Base-by-base conservation (phyloP, 2,797 vertebrate genomes). In the Leptoclinus maculatus region DNA sequence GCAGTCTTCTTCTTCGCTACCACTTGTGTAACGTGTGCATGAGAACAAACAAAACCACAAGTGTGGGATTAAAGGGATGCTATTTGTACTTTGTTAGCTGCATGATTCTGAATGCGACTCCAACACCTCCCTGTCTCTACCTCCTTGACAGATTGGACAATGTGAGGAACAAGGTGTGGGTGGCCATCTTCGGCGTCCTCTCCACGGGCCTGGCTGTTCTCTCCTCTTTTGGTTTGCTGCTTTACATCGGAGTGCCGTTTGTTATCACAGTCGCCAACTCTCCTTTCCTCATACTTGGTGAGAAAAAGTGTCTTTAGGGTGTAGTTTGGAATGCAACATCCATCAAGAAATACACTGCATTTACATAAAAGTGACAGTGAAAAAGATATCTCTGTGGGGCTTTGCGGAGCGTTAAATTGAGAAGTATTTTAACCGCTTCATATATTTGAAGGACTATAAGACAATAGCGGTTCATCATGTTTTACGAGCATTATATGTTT, bases 271-370 rank as follows among this genome's bases (percentile, higher is more conserved):
- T 95, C 41, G 86, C 93, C 60, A 96, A 95, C 7, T 92, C 95
- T 34, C 95, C 95, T 0, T 97, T 97, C 91, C 93, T 97, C 64
- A 96, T 97, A 87, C 94, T 97, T 5, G 96, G 95, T 97, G 89
- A 43, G 96, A 64, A n/a, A 65, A 72, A 39, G 14, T 17, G 2
- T 1, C 19, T 2, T 21, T 32, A 60, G 3, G 19, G 12, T 54
- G 6, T 21, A 19, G 54, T 49, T 66, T 21, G 19, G 8, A 56
- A 1, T 12, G 25, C 25, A 57, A 68, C 13, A 63, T 41, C 49
- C 32, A 27, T 36, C 4, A 39, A 32, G 6, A 36, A 7, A 11
- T 23, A 3, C 25, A 23, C 8, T 0, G n/a, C 27, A 49, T 72
- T 81, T 4, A 65, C 3, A 16, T 58, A n/a, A 23, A 56, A 21